Evolutionary conservation across 2,113 vertebrate genomes (phyloP).

Genomic region (Aphyosemion australe): DNA sequence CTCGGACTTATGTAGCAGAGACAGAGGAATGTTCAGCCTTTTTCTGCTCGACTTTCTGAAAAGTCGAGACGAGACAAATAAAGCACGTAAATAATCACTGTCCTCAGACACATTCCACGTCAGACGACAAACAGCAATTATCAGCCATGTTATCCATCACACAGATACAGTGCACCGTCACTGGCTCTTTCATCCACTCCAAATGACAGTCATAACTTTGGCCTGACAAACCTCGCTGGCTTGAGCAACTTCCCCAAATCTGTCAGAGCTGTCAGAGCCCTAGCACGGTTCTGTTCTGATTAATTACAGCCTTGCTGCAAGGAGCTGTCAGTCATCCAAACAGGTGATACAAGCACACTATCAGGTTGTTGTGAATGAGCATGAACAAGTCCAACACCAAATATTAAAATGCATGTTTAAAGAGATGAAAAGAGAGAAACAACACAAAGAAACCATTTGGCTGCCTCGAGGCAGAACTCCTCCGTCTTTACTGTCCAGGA

Average conservation of each 20-base stretch:
- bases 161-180: slow-evolving; percentile 54
- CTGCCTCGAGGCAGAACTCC: slow-evolving; percentile 47
- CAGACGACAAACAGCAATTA: slow-evolving; percentile 64
- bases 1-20: background rate
- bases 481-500: slow-evolving; percentile 56
- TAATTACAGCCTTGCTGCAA: slow-evolving; percentile 71
- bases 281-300: slow-evolving; percentile 65
- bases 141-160: slow-evolving; percentile 55
- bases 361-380: slow-evolving; percentile 55
- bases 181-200: slow-evolving; percentile 55
- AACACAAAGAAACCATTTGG: slow-evolving; percentile 67
- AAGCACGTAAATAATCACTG: slow-evolving; percentile 40
- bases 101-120: slow-evolving; percentile 57
- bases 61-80: slow-evolving; percentile 48
- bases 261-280: slow-evolving; percentile 72
- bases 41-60: slow-evolving; percentile 22
- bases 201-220: slow-evolving; percentile 65
- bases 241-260: slow-evolving; percentile 75
- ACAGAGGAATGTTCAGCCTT: slow-evolving; percentile 1
- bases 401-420: slow-evolving; percentile 47
- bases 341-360: slow-evolving; percentile 54
- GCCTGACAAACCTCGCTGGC: slow-evolving; percentile 63
- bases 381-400: slow-evolving; percentile 59
- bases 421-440: slow-evolving; percentile 21
- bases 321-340: slow-evolving; percentile 65